These are phyloP conservation scores for rat (Rattus norvegicus) DNA, from an alignment of 2,113 vertebrate species.

Conservation along the genomic window GRCr8 NC_086022.1:127821501-127822000, in stretches of 20 bases:
- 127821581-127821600: not conserved
- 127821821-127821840: not conserved
- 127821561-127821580: not conserved
- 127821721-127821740: not conserved
- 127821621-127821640: not conserved
- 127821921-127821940: not conserved
- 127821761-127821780: not conserved
- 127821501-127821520: not conserved
- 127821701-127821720: not conserved
- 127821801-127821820: not conserved
- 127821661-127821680: not conserved
- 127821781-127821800: not conserved
- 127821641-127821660: slow-evolving; percentile 29
- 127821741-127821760: not conserved
- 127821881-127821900: not conserved
- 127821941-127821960: not conserved
- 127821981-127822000: not conserved
- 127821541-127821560: not conserved
- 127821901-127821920: not conserved
- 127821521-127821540: not conserved
- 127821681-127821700: not conserved
- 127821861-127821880: not conserved
- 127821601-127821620: not conserved
- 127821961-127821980: not conserved
- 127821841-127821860: no score